Base-by-base conservation (phyloP, 2,888 invertebrate genomes). In the Anorthoa munda region DNA sequence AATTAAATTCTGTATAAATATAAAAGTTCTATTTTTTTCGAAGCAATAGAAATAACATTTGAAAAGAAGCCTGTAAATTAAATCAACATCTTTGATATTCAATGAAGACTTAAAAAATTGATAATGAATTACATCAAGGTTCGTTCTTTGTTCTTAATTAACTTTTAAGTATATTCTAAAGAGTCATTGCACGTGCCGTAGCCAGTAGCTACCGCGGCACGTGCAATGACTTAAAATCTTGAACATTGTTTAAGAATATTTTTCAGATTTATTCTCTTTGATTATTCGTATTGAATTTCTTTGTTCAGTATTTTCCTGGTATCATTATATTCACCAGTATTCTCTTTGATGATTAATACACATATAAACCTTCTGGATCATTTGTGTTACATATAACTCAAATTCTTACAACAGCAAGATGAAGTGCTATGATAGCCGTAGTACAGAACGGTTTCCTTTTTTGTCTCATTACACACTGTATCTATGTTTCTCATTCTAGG, bases 1-100 rank as follows among this genome's bases (percentile, higher is more conserved):
- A 83, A 81, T 75, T 80, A 68, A 80, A 68, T 61, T 68, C 39
- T 68, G 23, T 55, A n/a, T 46, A 61, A 58, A 78, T 67, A 72
- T 61, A 55, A 39, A 55, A n/a, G 53, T 65, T 48, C 15, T 23
- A 53, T 50, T 82, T 79, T 67, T 51, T 75, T 71, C 15, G 58
- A 67, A 72, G 80, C 66, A 71, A 74, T 76, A 76, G 73, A 83
- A 83, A 85, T 74, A 77, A 74, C 74, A 59, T 45, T 59, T 61
- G 58, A 66, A 75, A 76, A 79, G 53, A 71, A 66, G 58, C n/a
- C 71, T 68, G 21, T 39, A 56, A 63, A 71, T 66, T 75, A 72
- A 77, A 84, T 75, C 69, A 83, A 80, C 74, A 74, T 81, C 60
- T 81, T 72, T 75, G 66, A 70, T 77, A 79, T 79, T 77, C 75